Evolutionary conservation across 2,888 invertebrate species (phyloP).

Genomic region (Caenorhabditis imperialis): DNA sequence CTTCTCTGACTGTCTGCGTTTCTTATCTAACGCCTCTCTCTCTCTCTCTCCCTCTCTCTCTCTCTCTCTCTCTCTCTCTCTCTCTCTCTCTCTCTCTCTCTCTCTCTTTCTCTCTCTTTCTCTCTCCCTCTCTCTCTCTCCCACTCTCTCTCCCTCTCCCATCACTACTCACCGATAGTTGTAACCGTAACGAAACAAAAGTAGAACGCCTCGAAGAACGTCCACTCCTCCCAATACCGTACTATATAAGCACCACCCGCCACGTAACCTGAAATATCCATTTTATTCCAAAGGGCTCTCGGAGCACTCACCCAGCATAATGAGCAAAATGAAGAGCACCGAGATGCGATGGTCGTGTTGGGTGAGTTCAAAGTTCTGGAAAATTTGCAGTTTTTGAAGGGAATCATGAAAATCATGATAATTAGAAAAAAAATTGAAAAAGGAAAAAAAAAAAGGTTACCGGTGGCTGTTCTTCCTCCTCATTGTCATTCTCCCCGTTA

Average conservation of each 20-base stretch:
- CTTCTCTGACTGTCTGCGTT: no score
- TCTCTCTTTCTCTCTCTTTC: no score
- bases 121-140: no score
- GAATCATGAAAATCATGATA: background rate
- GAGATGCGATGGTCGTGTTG: conserved; percentile 76
- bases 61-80: no score
- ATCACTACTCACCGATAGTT: conserved; percentile 76
- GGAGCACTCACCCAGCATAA: conserved; percentile 73
- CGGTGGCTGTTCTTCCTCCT: conserved; percentile 42
- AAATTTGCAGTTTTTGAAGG: background rate
- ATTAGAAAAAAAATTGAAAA: background rate
- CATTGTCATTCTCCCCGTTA: conserved; percentile 66
- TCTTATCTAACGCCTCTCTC: no score
- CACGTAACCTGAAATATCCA: conserved; percentile 73
- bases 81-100: no score
- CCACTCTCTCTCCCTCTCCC: no score
- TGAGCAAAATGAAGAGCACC: conserved; percentile 77
- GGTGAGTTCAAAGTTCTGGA: conserved; percentile 21
- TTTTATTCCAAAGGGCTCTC: background rate
- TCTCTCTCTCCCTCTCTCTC: no score
- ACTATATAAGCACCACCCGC: conserved; percentile 78
- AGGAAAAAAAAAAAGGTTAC: background rate
- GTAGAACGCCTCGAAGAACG: conserved; percentile 78
- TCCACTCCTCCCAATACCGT: conserved; percentile 78
- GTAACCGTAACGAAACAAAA: conserved; percentile 79